phyloP scores from a whole-genome alignment of 2,888 invertebrate genomes.

The Cybosia mesomella region DNA sequence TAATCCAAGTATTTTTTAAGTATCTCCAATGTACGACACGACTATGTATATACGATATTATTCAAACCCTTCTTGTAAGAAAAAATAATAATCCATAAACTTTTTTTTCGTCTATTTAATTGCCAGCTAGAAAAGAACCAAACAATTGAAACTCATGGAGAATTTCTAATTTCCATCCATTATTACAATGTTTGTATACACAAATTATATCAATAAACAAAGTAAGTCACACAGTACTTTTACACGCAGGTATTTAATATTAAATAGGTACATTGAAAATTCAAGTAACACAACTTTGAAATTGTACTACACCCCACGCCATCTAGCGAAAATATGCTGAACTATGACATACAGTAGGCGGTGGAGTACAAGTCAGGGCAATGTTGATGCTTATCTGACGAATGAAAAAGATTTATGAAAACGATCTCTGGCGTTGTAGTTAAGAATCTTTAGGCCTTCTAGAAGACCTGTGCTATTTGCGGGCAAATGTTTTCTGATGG shows the following conservation, averaged over 20 bases:
- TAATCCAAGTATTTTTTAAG: too few species aligned
- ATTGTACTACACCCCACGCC: neutral
- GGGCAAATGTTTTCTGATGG: neutral
- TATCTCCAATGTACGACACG: too few species aligned
- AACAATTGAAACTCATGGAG: neutral
- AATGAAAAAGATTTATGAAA: neutral
- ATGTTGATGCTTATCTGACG: neutral
- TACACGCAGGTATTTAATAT: neutral
- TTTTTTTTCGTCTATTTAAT: neutral
- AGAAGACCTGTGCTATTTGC: neutral
- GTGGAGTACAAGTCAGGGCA: neutral
- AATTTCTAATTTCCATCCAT: neutral
- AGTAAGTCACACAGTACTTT: neutral
- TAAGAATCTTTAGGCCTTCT: neutral
- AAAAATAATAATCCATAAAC: neutral
- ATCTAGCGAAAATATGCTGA: neutral
- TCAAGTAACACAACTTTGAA: neutral
- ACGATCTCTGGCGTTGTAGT: neutral
- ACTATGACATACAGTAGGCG: constrained; percentile 1
- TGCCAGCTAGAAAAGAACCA: neutral
- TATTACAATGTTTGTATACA: neutral
- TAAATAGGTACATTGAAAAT: neutral
- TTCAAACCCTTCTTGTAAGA: neutral
- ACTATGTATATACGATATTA: too few species aligned
- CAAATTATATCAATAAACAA: neutral